Evolutionary conservation across 2,888 invertebrate species (phyloP), one percentile per base, ranked within the genome.

Genomic region (Gymnocheta viridis): DNA sequence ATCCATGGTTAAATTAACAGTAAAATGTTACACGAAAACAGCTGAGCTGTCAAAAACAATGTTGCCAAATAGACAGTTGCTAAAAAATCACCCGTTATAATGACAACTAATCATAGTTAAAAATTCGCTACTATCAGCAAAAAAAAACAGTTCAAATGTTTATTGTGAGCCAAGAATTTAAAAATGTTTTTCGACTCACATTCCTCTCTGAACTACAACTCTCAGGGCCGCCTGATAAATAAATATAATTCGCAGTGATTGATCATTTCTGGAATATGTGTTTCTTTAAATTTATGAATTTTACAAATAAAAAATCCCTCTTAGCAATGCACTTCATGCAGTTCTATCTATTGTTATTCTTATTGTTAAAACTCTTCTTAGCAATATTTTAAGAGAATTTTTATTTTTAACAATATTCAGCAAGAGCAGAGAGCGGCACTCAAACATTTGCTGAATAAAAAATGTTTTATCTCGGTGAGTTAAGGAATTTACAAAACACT

Each of bases 401-500:
- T 10, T 44, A 5, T 7, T 44, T 2, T 1, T 4, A 1, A 19
- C 14, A n/a, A 54, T 19, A 66, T 69, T 70, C 69, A 78, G 78
- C 60, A 41, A 60, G 2, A 22, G 17, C 7, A 29, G 17, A 69
- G 78, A 70, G 69, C 51, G 7, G 5, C 29, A 9, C 17, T 51
- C n/a, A 47, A 66, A 10, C 5, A 32, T n/a, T 44, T 44, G 69
- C 79, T 74, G 80, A 76, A 70, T 76, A 62, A 1, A 41, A 32
- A 10, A 58, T 32, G 47, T 9, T 32, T 64, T 41, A 60, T 49
- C n/a, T 10, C 3, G n/a, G 17, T 60, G 41, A 73, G 67, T 81
- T 54, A 54, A 74, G 81, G 81, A 81, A 81, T 81, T 81, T 81
- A n/a, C 0, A n/a, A 56, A 64, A 76, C n/a, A 38, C 54, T 60